phyloP scores from a whole-genome alignment of 1,140 invertebrate genomes.

The Nasonia vitripennis region DNA sequence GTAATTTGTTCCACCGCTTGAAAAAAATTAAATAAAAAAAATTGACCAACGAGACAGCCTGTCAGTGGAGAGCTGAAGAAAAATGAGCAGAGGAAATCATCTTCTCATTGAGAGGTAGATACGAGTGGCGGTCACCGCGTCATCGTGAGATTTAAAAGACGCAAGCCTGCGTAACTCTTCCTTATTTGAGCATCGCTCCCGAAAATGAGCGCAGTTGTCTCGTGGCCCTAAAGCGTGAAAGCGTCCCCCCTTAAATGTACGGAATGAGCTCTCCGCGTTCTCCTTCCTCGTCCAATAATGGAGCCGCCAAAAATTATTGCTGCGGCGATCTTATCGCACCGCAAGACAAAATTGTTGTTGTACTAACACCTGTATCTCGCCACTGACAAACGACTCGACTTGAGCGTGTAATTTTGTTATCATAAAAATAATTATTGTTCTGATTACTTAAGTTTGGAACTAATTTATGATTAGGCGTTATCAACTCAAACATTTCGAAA shows the following conservation, averaged over 20 bases:
- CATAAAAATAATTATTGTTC: too few species aligned
- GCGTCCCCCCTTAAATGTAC: slow-evolving; percentile 1
- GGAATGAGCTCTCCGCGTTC: neutral
- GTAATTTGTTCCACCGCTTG: neutral
- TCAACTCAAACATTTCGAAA: too few species aligned
- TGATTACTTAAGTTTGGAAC: too few species aligned
- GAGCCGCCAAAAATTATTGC: neutral
- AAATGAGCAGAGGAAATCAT: slow-evolving; percentile 23
- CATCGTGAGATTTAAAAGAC: slow-evolving; percentile 13
- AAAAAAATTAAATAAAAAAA: neutral
- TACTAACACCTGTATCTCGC: neutral
- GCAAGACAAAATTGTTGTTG: neutral
- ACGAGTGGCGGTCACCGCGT: neutral
- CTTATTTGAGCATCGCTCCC: slow-evolving; percentile 41
- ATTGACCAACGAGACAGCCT: neutral
- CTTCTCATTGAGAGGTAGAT: neutral
- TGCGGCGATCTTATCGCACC: neutral
- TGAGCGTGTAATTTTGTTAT: too few species aligned
- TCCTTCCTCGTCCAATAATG: neutral
- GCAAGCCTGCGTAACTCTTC: slow-evolving; percentile 16
- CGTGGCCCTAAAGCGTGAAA: slow-evolving; percentile 16
- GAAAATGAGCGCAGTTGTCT: neutral
- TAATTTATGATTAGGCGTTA: too few species aligned
- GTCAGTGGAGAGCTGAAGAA: neutral
- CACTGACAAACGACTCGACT: neutral